Evolutionary conservation across 2,797 vertebrate species (phyloP).

Genomic region (Squalus acanthias): DNA sequence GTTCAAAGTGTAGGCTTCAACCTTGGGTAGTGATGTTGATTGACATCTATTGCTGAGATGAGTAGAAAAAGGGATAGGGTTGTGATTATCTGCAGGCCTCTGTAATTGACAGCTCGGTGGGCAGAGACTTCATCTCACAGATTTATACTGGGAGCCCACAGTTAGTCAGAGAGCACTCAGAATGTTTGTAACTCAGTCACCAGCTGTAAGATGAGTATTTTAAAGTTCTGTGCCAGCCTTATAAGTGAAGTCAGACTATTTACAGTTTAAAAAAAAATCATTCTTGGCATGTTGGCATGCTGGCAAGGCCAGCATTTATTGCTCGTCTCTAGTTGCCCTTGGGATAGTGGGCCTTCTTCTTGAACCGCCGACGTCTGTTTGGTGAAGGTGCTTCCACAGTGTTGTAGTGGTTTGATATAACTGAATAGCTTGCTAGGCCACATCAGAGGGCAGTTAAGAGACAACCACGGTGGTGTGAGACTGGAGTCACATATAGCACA

Average conservation of each 20-base stretch:
- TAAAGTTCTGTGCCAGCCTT: neutral
- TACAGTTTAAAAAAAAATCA: neutral
- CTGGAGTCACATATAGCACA: neutral
- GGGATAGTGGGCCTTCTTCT: neutral
- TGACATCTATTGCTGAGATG: neutral
- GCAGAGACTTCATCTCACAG: neutral
- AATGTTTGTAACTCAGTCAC: neutral
- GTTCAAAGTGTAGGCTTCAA: neutral
- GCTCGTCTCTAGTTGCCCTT: neutral
- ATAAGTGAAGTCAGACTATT: neutral
- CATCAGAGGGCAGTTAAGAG: neutral
- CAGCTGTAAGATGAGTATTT: neutral
- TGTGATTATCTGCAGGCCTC: neutral
- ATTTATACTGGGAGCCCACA: neutral
- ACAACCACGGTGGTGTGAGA: neutral
- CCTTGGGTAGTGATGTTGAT: neutral
- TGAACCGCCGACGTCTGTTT: neutral
- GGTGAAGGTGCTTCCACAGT: neutral
- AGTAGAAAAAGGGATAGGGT: neutral
- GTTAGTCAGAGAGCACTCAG: neutral
- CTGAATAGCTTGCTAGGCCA: neutral
- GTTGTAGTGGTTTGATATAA: neutral
- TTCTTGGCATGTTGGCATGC: neutral
- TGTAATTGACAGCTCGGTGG: neutral
- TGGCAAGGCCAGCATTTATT: neutral